phyloP scores from a whole-genome alignment of 2,797 vertebrate genomes.

The Pterois miles region DNA sequence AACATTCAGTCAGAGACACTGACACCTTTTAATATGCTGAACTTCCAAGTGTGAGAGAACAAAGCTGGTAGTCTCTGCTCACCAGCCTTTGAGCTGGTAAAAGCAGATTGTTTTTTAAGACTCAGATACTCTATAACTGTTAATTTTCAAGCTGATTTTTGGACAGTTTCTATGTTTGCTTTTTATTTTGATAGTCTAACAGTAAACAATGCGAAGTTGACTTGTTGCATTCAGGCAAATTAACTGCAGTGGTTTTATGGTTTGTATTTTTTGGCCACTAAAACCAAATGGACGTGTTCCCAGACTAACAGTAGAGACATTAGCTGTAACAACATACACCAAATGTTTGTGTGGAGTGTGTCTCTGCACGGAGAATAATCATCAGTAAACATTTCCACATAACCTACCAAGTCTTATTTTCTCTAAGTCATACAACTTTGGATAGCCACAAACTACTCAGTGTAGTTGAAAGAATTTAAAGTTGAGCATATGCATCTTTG shows the following conservation, averaged over 20 bases:
- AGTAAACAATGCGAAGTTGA: not conserved
- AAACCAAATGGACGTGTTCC: not conserved
- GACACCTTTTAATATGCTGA: slow-evolving; percentile 3
- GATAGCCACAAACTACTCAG: not conserved
- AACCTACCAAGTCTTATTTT: not conserved
- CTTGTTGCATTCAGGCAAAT: not conserved
- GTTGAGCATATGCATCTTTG: not conserved
- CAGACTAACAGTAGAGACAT: not conserved
- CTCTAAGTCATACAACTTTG: not conserved
- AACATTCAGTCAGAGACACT: not conserved
- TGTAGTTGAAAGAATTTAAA: not conserved
- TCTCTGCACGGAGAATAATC: not conserved
- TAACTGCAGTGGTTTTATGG: not conserved
- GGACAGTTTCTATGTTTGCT: not conserved
- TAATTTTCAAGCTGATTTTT: not conserved
- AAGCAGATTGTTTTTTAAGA: not conserved
- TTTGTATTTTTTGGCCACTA: not conserved
- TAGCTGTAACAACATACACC: not conserved
- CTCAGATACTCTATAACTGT: not conserved
- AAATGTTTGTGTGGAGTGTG: not conserved
- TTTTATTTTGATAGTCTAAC: not conserved
- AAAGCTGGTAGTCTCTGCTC: not conserved
- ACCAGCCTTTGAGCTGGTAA: not conserved
- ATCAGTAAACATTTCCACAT: not conserved
- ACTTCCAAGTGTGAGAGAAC: not conserved